phyloP scores from a whole-genome alignment of 2,888 invertebrate species.

The Tethea ocularis region DNA sequence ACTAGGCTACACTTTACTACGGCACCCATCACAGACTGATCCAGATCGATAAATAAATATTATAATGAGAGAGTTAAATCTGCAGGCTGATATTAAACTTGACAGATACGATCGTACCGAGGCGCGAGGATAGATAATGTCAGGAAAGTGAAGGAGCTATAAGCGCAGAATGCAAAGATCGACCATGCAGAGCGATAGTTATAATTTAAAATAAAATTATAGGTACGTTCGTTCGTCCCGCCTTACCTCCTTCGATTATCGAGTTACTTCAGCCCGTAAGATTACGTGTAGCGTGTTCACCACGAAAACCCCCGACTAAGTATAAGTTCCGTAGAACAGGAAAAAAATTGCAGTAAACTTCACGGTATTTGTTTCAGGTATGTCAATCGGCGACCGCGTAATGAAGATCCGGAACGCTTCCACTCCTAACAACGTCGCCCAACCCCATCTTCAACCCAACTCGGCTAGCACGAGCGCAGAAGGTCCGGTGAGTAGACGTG shows the following conservation, averaged over 20 bases:
- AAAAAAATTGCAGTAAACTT: neutral
- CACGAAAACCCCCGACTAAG: neutral
- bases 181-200: conserved; percentile 56
- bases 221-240: neutral
- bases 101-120: conserved; percentile 4
- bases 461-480: neutral
- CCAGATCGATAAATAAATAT: neutral
- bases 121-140: conserved; percentile 19
- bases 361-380: neutral
- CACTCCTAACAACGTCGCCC: neutral
- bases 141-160: conserved; percentile 19
- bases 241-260: neutral
- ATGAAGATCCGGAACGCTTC: neutral
- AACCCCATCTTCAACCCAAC: neutral
- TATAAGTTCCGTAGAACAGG: neutral
- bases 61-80: neutral
- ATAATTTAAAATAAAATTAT: conserved; percentile 27
- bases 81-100: neutral
- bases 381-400: neutral
- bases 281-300: neutral
- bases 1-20: neutral
- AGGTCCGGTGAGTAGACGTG: conserved; percentile 17
- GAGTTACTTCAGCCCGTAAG: neutral
- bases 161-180: conserved; percentile 51
- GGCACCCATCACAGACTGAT: neutral